Evolutionary conservation across 92 coral and sea anemone species (phyloP).

Genomic region (Paramuricea clavata): DNA sequence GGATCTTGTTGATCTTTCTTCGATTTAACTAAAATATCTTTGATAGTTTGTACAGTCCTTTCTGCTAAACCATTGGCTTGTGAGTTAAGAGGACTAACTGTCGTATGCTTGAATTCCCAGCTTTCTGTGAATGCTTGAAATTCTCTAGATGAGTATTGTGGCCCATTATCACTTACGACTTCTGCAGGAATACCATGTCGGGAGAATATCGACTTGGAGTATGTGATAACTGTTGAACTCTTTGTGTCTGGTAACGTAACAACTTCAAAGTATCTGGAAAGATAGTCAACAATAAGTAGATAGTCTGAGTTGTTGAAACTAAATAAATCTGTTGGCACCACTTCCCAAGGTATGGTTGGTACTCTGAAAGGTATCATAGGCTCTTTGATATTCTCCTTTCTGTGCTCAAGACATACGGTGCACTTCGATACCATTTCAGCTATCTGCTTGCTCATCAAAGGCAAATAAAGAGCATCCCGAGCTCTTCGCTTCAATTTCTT

Average conservation of each 20-base stretch:
- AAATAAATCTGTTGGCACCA: slow-evolving; percentile 70
- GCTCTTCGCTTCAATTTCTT: slow-evolving; percentile 31
- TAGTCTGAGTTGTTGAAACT: slow-evolving; percentile 66
- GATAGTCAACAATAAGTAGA: slow-evolving; percentile 65
- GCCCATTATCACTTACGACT: slow-evolving; percentile 34
- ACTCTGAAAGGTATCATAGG: slow-evolving; percentile 63
- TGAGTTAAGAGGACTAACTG: slow-evolving; percentile 33
- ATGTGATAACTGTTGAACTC: too few relatives aligned
- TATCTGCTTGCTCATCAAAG: slow-evolving; percentile 57
- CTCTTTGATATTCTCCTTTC: slow-evolving; percentile 58
- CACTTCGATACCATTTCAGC: slow-evolving; percentile 63
- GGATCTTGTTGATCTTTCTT: slow-evolving; percentile 57
- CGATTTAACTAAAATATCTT: slow-evolving; percentile 33
- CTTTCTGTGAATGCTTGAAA: slow-evolving; percentile 10
- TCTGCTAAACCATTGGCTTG: slow-evolving; percentile 44
- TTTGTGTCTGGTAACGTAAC: neutral
- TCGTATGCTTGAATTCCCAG: slow-evolving; percentile 30
- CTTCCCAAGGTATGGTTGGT: slow-evolving; percentile 69
- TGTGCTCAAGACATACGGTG: slow-evolving; percentile 68
- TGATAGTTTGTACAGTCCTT: neutral
- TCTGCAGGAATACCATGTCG: slow-evolving; percentile 73
- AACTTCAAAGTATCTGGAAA: slow-evolving; percentile 19
- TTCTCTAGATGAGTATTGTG: neutral
- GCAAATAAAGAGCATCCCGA: neutral
- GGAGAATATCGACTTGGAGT: too few relatives aligned